phyloP scores from a whole-genome alignment of 2,113 vertebrate species.

The Mionectes macconnelli region DNA sequence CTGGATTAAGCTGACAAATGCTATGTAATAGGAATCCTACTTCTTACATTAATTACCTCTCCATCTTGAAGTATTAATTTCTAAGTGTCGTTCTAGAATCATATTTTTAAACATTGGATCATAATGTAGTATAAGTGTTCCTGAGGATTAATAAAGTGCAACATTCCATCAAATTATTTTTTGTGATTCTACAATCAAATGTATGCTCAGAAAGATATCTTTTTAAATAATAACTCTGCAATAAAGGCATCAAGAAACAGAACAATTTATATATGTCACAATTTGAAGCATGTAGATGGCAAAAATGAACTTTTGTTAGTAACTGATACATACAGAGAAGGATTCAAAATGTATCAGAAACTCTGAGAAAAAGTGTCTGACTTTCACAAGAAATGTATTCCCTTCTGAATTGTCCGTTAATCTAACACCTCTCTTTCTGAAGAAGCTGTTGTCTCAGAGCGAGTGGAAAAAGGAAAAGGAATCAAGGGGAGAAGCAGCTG shows the following conservation, averaged over 20 bases:
- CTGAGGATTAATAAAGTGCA: neutral
- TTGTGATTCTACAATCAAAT: neutral
- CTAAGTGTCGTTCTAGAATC: neutral
- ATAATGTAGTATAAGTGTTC: neutral
- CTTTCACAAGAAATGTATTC: neutral
- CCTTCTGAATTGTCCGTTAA: neutral
- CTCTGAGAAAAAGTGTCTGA: neutral
- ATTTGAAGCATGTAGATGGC: neutral
- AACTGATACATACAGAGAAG: neutral
- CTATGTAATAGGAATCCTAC: neutral
- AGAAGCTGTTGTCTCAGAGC: neutral
- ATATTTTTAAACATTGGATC: neutral
- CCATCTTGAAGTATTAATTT: neutral
- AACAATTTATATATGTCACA: neutral
- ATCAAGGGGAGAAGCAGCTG: neutral
- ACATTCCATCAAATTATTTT: neutral
- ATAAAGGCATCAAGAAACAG: neutral
- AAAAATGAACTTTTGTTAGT: neutral
- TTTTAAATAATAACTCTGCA: neutral
- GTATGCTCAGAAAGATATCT: neutral
- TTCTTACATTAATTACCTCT: neutral
- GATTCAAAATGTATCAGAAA: neutral
- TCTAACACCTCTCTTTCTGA: neutral
- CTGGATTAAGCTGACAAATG: neutral
- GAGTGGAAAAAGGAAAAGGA: neutral